These are phyloP conservation scores for Meliscaeva auricollis DNA, from an alignment of 2,888 invertebrate species.

Conservation along the genomic window DNA sequence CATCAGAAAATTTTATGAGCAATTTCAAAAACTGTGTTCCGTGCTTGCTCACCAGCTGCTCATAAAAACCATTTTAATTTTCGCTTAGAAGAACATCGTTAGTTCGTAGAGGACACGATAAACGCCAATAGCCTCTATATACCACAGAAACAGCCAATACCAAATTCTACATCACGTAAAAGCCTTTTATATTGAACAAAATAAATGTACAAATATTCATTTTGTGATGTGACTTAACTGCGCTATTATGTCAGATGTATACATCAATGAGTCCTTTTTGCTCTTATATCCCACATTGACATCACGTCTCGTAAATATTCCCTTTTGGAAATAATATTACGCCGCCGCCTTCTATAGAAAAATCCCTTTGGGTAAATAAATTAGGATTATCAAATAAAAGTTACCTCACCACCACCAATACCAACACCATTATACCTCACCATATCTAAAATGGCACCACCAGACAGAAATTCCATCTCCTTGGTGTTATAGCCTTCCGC, in stretches of 20 bases:
- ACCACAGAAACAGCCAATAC: background rate
- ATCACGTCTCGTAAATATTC: slow-evolving; percentile 42
- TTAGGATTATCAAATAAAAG: slow-evolving; percentile 62
- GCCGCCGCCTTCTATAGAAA: background rate
- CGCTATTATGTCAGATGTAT: slow-evolving; percentile 27
- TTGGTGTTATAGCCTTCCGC: slow-evolving; percentile 47
- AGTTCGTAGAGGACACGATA: background rate
- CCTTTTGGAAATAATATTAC: slow-evolving; percentile 2
- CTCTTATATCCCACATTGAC: slow-evolving; percentile 11
- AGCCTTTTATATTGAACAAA: slow-evolving; percentile 10
- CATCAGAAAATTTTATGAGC: slow-evolving; percentile 19
- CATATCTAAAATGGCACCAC: background rate
- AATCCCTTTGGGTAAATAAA: slow-evolving; percentile 43
- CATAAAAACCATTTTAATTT: slow-evolving; percentile 23
- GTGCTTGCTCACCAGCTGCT: slow-evolving; percentile 1
- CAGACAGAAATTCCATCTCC: background rate
- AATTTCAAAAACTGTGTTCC: slow-evolving; percentile 15
- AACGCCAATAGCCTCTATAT: slow-evolving; percentile 3
- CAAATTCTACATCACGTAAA: slow-evolving; percentile 14
- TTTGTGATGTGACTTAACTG: slow-evolving; percentile 21
- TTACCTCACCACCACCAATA: slow-evolving; percentile 35
- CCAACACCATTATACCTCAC: too few species aligned
- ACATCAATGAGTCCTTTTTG: slow-evolving; percentile 26
- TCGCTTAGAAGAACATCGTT: slow-evolving; percentile 19
- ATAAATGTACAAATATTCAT: background rate